Evolutionary conservation across 2,888 invertebrate genomes (phyloP), one percentile per base, ranked within the genome.

Genomic region (Lottia gigantea): DNA sequence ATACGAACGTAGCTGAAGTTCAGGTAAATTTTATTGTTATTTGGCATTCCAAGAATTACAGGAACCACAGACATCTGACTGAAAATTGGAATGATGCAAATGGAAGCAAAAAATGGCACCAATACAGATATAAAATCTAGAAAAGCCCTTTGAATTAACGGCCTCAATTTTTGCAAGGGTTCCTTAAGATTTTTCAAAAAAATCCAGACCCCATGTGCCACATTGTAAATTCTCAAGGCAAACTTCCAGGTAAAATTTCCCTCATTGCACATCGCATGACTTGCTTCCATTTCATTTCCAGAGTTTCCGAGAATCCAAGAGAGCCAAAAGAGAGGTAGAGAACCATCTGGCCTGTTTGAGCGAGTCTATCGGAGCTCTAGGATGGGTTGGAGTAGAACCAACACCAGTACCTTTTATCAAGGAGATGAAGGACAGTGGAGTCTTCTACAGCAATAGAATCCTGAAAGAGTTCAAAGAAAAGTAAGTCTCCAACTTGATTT

Each of bases 401-500:
- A 94, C 97, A 0, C 99, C 99, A 0, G 95, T 94, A 1, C 98
- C 98, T 0, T 96, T 95, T 88, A 94, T 99, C 23, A 98, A 98
- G 90, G 99, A 99, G 90, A 97, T 98, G 96, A 94, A 94, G 82
- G 98, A 99, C 88, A 96, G 98, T 14, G 96, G 97, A 1, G 95
- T 96, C 90, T 99, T 98, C 90, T 99, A 97, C 90, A 95, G 96
- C 71, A 99, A 99, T 91, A 93, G 98, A 76, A 98, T 99, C 55
- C 91, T 99, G 73, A 98, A 97, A 89, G 98, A 98, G 77, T 97
- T 95, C 95, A 98, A 97, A 89, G 97, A 97, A 87, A 97, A 96
- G 92, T 92, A 84, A 88, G 90, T 40, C 31, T 31, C 31, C 31
- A 31, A 6, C 31, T 31, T 6, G 40, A 40, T 40, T 40, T 40